Evolutionary conservation across 64 coral and sea anemone species (phyloP), one percentile per base, ranked within the genome.

Genomic region (Cladopsammia gracilis): DNA sequence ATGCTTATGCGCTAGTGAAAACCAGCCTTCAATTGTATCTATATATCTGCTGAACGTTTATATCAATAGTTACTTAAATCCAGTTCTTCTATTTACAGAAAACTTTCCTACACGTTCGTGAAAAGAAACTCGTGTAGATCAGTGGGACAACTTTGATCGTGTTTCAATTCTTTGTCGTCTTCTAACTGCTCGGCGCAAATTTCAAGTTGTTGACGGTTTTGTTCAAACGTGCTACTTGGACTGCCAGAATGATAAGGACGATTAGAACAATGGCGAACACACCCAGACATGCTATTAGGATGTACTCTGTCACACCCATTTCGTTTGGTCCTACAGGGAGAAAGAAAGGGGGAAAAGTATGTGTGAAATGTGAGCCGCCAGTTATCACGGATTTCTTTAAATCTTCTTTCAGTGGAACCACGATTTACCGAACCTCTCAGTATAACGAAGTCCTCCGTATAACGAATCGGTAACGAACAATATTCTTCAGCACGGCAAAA

Each of bases 251-350:
- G n/a, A 78, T 24, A 16, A 86, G 71, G 25, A 74, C 66, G 25
- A 87, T 93, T 12, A 93, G 44, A 42, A 93, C 64, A 3, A 93
- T 7, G 9, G 22, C n/a, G 48, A 93, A 93, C 48, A 76, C 49
- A 11, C 45, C 45, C 53, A 79, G 66, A 54, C 91, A 93, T n/a
- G 45, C 82, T 16, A 86, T 60, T 16, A 93, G 22, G 14, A 93
- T 25, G n/a, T 56, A 78, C 46, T 86, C 19, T 44, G 90, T 92
- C 26, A 6, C 12, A 50, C 0, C 4, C 4, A 3, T 5, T 46
- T 7, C 1, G 53, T 57, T 10, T 19, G 15, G 1, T 22, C 58
- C 16, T 64, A 25, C 22, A 25, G 20, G 8, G n/a, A 34, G 11
- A 59, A 42, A 59, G 16, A 42, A 49, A 5, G 46, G 7, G 46